phyloP scores from a whole-genome alignment of 2,888 invertebrate species.

The Entomobrya proxima region DNA sequence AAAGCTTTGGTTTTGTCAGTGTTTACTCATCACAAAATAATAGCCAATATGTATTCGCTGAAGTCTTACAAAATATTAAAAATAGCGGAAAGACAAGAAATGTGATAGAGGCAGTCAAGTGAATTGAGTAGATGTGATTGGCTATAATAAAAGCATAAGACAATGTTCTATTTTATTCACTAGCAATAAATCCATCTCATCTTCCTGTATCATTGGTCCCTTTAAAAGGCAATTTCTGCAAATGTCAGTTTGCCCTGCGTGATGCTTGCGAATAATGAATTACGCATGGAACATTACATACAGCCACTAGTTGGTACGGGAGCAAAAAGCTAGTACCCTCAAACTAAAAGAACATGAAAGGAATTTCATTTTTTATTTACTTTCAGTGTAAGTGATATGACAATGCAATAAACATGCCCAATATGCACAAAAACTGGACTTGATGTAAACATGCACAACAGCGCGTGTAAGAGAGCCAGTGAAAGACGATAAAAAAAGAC shows the following conservation, averaged over 20 bases:
- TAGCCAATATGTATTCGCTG: neutral
- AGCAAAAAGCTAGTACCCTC: neutral
- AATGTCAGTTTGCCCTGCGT: constrained; percentile 30
- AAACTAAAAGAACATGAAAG: neutral
- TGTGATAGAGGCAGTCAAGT: neutral
- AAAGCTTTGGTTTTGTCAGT: no score
- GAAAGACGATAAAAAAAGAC: neutral
- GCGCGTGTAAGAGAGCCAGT: neutral
- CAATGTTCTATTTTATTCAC: neutral
- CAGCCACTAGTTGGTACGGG: neutral
- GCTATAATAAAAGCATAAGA: neutral
- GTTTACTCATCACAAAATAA: neutral
- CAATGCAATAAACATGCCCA: neutral
- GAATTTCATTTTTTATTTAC: constrained; percentile 8
- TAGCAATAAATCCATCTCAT: constrained; percentile 53
- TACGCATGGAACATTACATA: neutral
- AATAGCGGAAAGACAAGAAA: neutral
- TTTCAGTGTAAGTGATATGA: neutral
- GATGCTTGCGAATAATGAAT: constrained; percentile 5
- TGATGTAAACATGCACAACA: neutral
- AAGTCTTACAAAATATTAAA: neutral
- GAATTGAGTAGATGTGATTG: neutral
- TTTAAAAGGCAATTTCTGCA: constrained; percentile 54
- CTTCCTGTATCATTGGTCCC: neutral
- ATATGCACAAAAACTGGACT: neutral